Percentiles rank a stretch among this genome's conserved stretches.
Evolutionary conservation across 2,797 vertebrate genomes (phyloP).

Genomic region (Xenopus petersii): DNA sequence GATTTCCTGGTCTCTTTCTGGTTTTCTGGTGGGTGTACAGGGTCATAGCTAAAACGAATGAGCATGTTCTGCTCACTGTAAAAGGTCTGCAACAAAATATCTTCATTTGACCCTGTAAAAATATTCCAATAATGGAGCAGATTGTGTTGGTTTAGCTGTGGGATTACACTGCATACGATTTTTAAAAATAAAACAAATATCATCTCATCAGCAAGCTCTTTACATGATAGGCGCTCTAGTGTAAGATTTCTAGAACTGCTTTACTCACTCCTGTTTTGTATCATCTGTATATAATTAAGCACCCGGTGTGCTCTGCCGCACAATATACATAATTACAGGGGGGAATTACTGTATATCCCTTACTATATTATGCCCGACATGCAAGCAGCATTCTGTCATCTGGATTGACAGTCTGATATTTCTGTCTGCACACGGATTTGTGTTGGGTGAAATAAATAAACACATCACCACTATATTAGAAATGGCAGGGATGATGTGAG

Average conservation of each 20-base stretch:
- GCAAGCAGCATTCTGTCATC: conserved; percentile 15
- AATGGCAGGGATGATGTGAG: neutral
- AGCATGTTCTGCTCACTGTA: too few species aligned
- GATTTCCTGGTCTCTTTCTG: too few species aligned
- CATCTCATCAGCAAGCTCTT: conserved; percentile 9
- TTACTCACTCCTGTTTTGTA: conserved; percentile 28
- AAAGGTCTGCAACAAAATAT: neutral
- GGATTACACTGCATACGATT: neutral
- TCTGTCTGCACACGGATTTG: neutral
- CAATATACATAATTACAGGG: conserved; percentile 24
- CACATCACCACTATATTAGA: conserved; percentile 14
- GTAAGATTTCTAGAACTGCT: conserved; percentile 11
- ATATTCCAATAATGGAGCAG: neutral
- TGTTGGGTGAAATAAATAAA: conserved; percentile 17
- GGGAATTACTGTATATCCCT: conserved; percentile 10
- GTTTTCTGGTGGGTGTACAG: too few species aligned
- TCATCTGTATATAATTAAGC: conserved; percentile 38
- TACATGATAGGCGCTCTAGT: conserved; percentile 13
- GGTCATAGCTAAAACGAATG: too few species aligned
- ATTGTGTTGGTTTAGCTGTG: neutral
- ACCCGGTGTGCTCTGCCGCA: conserved; percentile 16
- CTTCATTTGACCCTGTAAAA: neutral
- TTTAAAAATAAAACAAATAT: conserved; percentile 10
- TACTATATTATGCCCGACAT: conserved; percentile 19
- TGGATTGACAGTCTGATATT: conserved; percentile 6